Base-by-base conservation (phyloP, 2,888 invertebrate species). In the Papilio elwesi region DNA sequence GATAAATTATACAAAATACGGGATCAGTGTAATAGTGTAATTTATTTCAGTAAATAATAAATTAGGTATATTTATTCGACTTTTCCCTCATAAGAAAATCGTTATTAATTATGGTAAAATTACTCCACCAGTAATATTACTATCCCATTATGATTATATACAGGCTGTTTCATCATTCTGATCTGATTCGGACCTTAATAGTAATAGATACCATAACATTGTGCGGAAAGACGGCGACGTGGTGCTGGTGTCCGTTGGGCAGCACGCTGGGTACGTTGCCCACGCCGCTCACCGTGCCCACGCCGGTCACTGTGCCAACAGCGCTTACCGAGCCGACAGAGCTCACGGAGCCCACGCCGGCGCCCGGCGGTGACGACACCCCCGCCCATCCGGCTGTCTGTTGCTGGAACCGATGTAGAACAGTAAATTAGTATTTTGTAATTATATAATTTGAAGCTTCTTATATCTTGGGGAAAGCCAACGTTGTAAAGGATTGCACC, bases 231-330 rank as follows among this genome's bases (percentile, higher is more conserved):
- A 94, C 87, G 78, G 89, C 89, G 84, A 89, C 89, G 76, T 94
- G 93, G 53, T 79, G 79, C 55, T 78, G 81, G 74, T 80, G 80
- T 13, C 90, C 89, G 91, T 95, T 87, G 90, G 93, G 94, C 90
- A 90, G 88, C 88, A 91, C 93, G 93, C 83, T 73, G 38, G 72
- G 77, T 90, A 87, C 73, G 93, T 87, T 55, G 94, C 95, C 66
- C 94, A 94, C 79, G 91, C 91, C 78, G 94, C 94, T 85, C 88
- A 96, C 89, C 86, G 94, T 85, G 88, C 95, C 83, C 94, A 90
- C 95, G 94, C 88, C 88, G n/a, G 68, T 49, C 72, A 73, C 72
- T 8, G 89, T 87, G 8, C 72, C 68, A 64, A 73, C 72, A 2
- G 89, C 87, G 8, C 72, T 64, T 68, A 73, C 72, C 38, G 63